Conservation (phyloP, 2,888 invertebrate species). For the Sylvicola cinctus region DNA sequence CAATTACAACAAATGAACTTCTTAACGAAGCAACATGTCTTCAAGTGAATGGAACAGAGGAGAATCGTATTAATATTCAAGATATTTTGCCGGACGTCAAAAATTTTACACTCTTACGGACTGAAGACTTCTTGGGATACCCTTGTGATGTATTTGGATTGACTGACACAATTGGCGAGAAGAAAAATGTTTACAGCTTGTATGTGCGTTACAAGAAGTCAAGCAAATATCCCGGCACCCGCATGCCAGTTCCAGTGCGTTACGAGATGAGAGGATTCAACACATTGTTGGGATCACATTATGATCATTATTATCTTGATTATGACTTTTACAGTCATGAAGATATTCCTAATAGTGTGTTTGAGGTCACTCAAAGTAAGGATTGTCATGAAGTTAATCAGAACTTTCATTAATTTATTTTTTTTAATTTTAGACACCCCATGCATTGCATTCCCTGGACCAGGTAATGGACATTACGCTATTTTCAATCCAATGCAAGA, state of each 20-base stretch:
- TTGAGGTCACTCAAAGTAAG: constrained; percentile 40
- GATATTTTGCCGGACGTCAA: constrained; percentile 61
- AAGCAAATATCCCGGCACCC: constrained; percentile 22
- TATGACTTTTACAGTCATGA: constrained; percentile 49
- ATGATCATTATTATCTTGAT: constrained; percentile 79
- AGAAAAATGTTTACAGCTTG: constrained; percentile 72
- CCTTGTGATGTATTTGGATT: constrained; percentile 61
- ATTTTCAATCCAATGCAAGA: constrained; percentile 90
- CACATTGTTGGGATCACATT: constrained; percentile 81
- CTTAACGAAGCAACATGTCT: constrained; percentile 59
- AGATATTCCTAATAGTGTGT: constrained; percentile 45
- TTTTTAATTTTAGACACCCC: constrained; percentile 29
- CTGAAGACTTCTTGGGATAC: constrained; percentile 48
- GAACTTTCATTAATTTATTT: constrained; percentile 1
- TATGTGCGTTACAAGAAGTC: constrained; percentile 61
- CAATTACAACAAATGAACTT: constrained; percentile 47
- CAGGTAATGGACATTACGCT: constrained; percentile 51
- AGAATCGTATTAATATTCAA: constrained; percentile 42
- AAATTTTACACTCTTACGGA: constrained; percentile 44
- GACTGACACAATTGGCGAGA: constrained; percentile 46
- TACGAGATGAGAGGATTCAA: constrained; percentile 94
- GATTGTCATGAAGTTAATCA: constrained; percentile 7
- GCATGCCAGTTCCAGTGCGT: constrained; percentile 46
- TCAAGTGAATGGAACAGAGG: constrained; percentile 55
- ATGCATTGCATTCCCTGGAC: constrained; percentile 71